phyloP scores from a whole-genome alignment of 1,140 invertebrate species.

The Ceratoteleas bidentatus region DNA sequence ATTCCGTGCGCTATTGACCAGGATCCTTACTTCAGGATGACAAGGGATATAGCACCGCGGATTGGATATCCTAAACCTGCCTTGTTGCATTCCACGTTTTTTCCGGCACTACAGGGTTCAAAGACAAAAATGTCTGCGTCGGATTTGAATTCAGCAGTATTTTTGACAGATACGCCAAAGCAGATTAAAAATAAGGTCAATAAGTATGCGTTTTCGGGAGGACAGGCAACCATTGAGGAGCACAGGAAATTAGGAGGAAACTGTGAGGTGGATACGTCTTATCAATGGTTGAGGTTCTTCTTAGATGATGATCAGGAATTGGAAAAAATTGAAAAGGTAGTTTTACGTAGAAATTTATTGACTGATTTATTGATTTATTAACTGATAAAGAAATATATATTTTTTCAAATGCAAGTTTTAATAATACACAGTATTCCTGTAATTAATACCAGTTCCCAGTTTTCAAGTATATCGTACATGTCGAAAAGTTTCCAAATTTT shows the following conservation, averaged over 20 bases:
- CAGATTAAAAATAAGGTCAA: constrained; percentile 99
- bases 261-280: constrained; percentile 97
- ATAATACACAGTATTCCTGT: too few species aligned
- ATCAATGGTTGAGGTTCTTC: constrained; percentile 98
- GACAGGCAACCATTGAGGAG: constrained; percentile 95
- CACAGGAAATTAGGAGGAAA: constrained; percentile 95
- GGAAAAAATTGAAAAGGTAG: constrained; percentile 89
- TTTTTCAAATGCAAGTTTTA: too few species aligned
- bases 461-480: too few species aligned
- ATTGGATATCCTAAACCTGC: constrained; percentile 96
- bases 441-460: too few species aligned
- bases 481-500: too few species aligned
- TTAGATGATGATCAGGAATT: constrained; percentile 96
- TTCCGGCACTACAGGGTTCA: constrained; percentile 97
- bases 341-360: too few species aligned
- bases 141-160: constrained; percentile 96
- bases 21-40: constrained; percentile 99
- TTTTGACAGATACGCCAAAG: constrained; percentile 96
- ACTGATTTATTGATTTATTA: constrained; percentile 20
- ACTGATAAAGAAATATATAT: too few species aligned
- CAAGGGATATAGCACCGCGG: constrained; percentile 94
- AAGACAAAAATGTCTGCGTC: constrained; percentile 99
- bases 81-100: constrained; percentile 95
- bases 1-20: constrained; percentile 99
- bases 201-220: constrained; percentile 99